Conservation (phyloP, 2,113 vertebrate genomes). For the Takifugu flavidus region DNA sequence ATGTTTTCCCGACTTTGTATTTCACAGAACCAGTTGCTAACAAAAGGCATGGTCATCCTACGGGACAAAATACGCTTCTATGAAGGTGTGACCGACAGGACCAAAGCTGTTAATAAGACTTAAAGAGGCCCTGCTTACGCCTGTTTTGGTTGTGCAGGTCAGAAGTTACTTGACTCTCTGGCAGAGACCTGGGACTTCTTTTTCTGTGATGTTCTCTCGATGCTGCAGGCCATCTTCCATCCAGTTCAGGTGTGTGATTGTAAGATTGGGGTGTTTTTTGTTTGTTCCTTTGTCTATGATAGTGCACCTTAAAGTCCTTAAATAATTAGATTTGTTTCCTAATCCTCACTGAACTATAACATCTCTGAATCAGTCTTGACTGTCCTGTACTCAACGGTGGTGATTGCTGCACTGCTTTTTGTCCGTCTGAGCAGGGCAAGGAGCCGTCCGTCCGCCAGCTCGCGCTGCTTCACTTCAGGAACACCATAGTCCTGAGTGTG, state of each 20-base stretch:
- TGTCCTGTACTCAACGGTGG: background rate
- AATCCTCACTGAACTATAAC: background rate
- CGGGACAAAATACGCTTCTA: conserved; percentile 96
- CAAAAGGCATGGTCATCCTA: conserved; percentile 98
- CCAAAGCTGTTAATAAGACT: background rate
- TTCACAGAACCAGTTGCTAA: conserved; percentile 91
- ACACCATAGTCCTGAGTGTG: conserved; percentile 93
- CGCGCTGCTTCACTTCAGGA: conserved; percentile 92
- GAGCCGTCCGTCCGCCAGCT: conserved; percentile 88
- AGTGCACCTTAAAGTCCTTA: too few relatives aligned
- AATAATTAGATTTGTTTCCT: too few relatives aligned
- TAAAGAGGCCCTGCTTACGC: background rate
- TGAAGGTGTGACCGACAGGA: conserved; percentile 78
- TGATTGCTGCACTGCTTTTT: background rate
- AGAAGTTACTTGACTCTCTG: conserved; percentile 96
- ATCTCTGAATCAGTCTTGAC: background rate
- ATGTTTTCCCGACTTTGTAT: conserved; percentile 4
- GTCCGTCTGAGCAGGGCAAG: conserved; percentile 62
- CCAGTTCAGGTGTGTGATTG: conserved; percentile 67
- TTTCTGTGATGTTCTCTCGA: conserved; percentile 94
- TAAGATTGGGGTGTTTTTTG: background rate
- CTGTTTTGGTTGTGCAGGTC: conserved; percentile 74
- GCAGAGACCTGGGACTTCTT: conserved; percentile 99
- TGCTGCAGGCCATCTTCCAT: conserved; percentile 84
- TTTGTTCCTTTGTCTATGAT: too few relatives aligned